phyloP scores from a whole-genome alignment of 2,797 vertebrate genomes.

The Sebastes diploproa region DNA sequence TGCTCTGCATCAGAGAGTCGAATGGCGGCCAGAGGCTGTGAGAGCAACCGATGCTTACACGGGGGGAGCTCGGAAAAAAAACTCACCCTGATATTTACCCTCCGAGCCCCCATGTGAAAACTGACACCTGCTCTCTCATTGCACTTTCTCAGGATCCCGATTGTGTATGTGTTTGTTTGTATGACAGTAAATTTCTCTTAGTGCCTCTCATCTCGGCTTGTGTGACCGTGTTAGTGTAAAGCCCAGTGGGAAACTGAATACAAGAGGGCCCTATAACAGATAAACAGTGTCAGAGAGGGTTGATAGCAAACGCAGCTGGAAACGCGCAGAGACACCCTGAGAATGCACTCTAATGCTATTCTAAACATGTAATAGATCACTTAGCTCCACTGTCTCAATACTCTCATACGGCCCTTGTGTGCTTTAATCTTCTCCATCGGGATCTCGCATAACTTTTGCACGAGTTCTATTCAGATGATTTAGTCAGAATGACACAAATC shows the following conservation, averaged over 20 bases:
- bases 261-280: slow-evolving; percentile 60
- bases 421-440: slow-evolving; percentile 40
- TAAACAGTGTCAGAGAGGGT: slow-evolving; percentile 66
- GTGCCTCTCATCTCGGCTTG: slow-evolving; percentile 56
- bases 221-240: slow-evolving; percentile 44
- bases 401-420: slow-evolving; percentile 4
- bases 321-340: slow-evolving; percentile 62
- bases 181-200: slow-evolving; percentile 67
- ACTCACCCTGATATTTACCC: slow-evolving; percentile 58
- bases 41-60: slow-evolving; percentile 27
- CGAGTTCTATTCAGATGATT: background rate
- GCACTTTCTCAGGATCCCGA: slow-evolving; percentile 78
- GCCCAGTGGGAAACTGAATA: slow-evolving; percentile 67
- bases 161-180: slow-evolving; percentile 73
- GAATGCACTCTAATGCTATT: slow-evolving; percentile 68
- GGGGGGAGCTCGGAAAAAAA: slow-evolving; percentile 4
- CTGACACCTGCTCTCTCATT: slow-evolving; percentile 81
- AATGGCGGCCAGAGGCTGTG: slow-evolving; percentile 22
- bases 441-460: slow-evolving; percentile 15
- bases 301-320: slow-evolving; percentile 78
- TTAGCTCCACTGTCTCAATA: slow-evolving; percentile 65
- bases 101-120: slow-evolving; percentile 79
- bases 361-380: slow-evolving; percentile 77
- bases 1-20: slow-evolving; percentile 7
- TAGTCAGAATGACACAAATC: slow-evolving; percentile 3